Conservation (phyloP, 2,888 invertebrate genomes). For the Ornithoptera alexandrae region DNA sequence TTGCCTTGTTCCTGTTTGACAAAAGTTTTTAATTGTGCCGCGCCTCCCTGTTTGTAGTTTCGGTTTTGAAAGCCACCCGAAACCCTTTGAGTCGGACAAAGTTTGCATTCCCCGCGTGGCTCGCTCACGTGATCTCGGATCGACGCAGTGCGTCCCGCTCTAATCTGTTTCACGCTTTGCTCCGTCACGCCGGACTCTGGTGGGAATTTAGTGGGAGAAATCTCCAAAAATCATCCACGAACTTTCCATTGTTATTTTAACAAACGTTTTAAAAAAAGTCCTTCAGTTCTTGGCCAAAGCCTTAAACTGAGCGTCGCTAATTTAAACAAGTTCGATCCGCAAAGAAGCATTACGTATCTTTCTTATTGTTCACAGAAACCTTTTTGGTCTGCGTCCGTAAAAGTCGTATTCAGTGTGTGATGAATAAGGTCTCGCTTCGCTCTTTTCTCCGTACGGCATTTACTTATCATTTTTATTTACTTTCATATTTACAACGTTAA, state of each 20-base stretch:
- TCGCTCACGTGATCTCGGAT: constrained; percentile 50
- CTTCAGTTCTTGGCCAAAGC: no score
- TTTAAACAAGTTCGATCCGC: no score
- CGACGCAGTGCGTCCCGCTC: constrained; percentile 17
- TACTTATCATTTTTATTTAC: no score
- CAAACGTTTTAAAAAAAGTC: no score
- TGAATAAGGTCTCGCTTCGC: no score
- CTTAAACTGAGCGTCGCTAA: no score
- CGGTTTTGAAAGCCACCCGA: constrained; percentile 67
- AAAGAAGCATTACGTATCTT: no score
- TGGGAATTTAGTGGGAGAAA: constrained; percentile 5
- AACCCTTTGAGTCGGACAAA: constrained; percentile 62
- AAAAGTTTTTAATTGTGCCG: constrained; percentile 60
- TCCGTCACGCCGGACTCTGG: constrained; percentile 4
- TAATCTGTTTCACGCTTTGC: constrained; percentile 34
- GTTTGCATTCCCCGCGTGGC: constrained; percentile 69
- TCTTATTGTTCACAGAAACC: no score
- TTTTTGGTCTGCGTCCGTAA: no score
- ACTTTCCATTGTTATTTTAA: neutral
- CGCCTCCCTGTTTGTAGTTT: constrained; percentile 66
- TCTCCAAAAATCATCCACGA: neutral
- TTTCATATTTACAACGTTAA: no score
- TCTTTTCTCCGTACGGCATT: no score
- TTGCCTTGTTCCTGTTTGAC: neutral
- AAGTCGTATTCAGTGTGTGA: no score